A percentile compares a stretch with the other conserved stretches of the same genome.
Conservation (phyloP, 2,888 invertebrate species). For the Ecdyonurus torrentis region DNA sequence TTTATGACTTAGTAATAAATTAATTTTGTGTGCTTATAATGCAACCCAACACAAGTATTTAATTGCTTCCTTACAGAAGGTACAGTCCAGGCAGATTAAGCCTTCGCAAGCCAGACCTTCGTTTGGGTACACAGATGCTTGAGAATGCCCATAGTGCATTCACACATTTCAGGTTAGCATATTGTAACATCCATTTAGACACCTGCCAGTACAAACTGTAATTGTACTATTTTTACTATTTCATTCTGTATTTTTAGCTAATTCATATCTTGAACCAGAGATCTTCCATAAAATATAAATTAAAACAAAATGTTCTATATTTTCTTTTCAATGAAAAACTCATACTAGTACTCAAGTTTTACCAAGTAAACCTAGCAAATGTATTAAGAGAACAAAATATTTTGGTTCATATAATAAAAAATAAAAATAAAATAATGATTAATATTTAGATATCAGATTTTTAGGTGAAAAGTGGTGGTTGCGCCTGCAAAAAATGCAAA, state of each 20-base stretch:
- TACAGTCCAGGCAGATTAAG: constrained; percentile 70
- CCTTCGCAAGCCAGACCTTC: constrained; percentile 64
- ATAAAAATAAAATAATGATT: too few species aligned
- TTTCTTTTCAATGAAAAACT: neutral
- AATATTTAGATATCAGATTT: too few species aligned
- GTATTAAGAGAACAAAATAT: too few species aligned
- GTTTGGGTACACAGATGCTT: constrained; percentile 58
- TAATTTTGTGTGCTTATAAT: constrained; percentile 10
- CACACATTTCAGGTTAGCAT: constrained; percentile 21
- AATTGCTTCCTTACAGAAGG: constrained; percentile 42
- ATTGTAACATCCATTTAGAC: neutral
- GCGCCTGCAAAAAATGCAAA: too few species aligned
- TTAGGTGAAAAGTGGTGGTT: too few species aligned
- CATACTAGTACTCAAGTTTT: too few species aligned
- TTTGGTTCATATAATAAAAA: too few species aligned
- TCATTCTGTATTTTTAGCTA: constrained; percentile 5
- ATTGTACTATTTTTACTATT: constrained; percentile 9
- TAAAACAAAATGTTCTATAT: neutral
- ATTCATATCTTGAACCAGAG: neutral
- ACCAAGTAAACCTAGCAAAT: too few species aligned
- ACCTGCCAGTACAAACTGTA: constrained; percentile 38
- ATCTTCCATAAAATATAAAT: neutral
- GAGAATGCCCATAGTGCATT: constrained; percentile 53
- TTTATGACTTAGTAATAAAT: constrained; percentile 2
- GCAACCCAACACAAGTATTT: neutral